Evolutionary conservation across 2,797 vertebrate species (phyloP).

Genomic region (Sebastiscus tertius): DNA sequence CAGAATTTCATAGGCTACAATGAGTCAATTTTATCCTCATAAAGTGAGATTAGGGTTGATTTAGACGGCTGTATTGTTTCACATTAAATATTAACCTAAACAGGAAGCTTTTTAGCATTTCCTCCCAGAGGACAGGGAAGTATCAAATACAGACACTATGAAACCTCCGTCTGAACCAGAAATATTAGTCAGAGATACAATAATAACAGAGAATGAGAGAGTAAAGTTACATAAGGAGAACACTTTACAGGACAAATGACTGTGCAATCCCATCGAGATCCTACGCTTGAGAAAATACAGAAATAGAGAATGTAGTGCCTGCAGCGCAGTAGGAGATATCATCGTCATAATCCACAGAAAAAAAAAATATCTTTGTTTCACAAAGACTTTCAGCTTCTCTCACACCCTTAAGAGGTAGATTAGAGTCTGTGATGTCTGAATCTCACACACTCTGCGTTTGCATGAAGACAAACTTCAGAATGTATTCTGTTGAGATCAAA

Average conservation of each 20-base stretch:
- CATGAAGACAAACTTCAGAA: constrained; percentile 59
- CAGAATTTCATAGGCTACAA: constrained; percentile 38
- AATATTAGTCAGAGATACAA: constrained; percentile 71
- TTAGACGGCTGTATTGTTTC: constrained; percentile 61
- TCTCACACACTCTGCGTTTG: constrained; percentile 38
- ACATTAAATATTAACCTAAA: constrained; percentile 77
- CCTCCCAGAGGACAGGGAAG: constrained; percentile 55
- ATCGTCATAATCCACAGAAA: constrained; percentile 70
- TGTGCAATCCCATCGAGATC: constrained; percentile 72
- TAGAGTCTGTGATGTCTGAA: constrained; percentile 65
- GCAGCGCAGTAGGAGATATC: constrained; percentile 69
- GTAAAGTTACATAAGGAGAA: constrained; percentile 76
- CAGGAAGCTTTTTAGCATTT: constrained; percentile 67
- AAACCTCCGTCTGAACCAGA: constrained; percentile 67
- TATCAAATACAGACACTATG: constrained; percentile 67
- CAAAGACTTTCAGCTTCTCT: constrained; percentile 54
- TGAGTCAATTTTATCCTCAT: constrained; percentile 47
- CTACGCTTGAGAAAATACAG: constrained; percentile 71
- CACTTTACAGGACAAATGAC: constrained; percentile 77
- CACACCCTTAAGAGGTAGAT: constrained; percentile 73
- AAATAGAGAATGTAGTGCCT: constrained; percentile 74
- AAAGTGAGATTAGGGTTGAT: constrained; percentile 61
- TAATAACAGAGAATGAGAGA: constrained; percentile 69
- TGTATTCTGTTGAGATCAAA: constrained; percentile 58
- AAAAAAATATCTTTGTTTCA: constrained; percentile 65